Evolutionary conservation across 2,888 invertebrate genomes (phyloP).

Genomic region (Leptinotarsa rubiginosa): DNA sequence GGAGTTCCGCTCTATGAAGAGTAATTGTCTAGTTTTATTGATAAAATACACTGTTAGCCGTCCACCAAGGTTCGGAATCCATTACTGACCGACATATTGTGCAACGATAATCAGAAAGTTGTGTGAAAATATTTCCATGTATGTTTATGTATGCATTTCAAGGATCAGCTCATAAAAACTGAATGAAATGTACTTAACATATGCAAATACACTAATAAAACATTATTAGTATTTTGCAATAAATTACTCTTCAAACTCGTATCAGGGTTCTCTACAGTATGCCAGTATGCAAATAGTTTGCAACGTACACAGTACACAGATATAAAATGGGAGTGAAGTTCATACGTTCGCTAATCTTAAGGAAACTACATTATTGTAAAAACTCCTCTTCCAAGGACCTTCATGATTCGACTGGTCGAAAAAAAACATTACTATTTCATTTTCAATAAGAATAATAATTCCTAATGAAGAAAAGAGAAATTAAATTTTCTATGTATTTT

Average conservation of each 20-base stretch:
- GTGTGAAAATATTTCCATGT: conserved; percentile 9
- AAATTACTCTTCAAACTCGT: background rate
- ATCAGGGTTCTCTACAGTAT: background rate
- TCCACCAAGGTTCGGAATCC: conserved; percentile 8
- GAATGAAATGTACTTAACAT: conserved; percentile 16
- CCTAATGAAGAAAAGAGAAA: too few species aligned
- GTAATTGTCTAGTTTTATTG: conserved; percentile 19
- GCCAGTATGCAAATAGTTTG: too few species aligned
- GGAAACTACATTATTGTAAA: too few species aligned
- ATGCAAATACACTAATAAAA: conserved; percentile 11
- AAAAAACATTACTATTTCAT: too few species aligned
- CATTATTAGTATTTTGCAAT: conserved; percentile 8
- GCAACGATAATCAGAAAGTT: conserved; percentile 18
- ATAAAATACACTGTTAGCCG: conserved; percentile 4
- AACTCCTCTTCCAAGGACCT: too few species aligned
- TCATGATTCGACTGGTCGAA: too few species aligned
- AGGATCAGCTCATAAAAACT: conserved; percentile 12
- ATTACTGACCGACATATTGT: conserved; percentile 17
- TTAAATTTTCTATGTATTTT: too few species aligned
- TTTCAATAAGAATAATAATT: too few species aligned
- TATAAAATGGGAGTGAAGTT: too few species aligned
- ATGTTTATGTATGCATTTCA: conserved; percentile 17
- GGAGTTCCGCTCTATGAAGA: conserved; percentile 7
- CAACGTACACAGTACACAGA: too few species aligned
- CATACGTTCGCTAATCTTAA: too few species aligned